Evolutionary conservation across 2,113 vertebrate species (phyloP).

Genomic region (human): DNA sequence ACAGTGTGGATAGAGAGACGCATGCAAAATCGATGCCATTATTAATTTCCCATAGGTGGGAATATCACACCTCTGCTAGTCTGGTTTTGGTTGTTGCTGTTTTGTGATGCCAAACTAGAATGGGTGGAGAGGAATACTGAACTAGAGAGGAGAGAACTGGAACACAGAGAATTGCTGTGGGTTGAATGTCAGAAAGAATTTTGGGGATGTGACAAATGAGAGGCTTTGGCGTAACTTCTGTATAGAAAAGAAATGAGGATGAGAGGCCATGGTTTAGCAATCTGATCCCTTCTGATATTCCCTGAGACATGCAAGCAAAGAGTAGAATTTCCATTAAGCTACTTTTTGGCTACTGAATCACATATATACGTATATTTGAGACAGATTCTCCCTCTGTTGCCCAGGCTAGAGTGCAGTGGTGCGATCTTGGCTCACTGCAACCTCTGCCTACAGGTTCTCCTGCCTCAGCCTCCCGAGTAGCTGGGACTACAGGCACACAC

Average conservation of each 20-base stretch:
- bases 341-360: not conserved
- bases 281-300: constrained; percentile 37
- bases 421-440: no score
- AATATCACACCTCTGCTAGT: not conserved
- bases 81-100: not conserved
- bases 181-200: not conserved
- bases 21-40: not conserved
- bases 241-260: not conserved
- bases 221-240: not conserved
- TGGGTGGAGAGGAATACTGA: not conserved
- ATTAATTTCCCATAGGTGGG: not conserved
- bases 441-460: no score
- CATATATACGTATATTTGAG: not conserved
- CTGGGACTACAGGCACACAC: no score
- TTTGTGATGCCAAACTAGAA: not conserved
- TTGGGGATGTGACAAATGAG: not conserved
- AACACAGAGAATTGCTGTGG: not conserved
- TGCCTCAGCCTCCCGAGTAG: no score
- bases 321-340: constrained; percentile 47
- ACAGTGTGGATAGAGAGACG: not conserved
- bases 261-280: constrained; percentile 3
- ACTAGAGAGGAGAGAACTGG: not conserved
- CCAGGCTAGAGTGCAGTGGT: no score
- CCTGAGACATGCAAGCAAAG: not conserved
- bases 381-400: no score